Percentiles rank a stretch among this genome's conserved stretches.
phyloP scores from a whole-genome alignment of 1,140 invertebrate genomes.

The Homalodisca vitripennis region DNA sequence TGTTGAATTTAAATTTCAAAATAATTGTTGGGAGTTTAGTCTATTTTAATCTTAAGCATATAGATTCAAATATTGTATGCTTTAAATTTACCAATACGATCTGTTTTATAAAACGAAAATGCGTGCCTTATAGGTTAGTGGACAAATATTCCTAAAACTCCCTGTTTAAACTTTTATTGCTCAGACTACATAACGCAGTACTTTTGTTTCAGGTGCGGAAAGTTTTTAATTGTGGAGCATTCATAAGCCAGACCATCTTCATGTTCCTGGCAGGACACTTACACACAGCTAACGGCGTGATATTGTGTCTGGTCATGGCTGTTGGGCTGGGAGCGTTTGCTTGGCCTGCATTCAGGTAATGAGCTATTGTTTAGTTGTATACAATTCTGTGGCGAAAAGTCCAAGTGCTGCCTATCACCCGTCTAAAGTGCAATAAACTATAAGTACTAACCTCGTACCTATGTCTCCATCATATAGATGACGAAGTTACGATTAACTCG shows the following conservation, averaged over 20 bases:
- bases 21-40: too few species aligned
- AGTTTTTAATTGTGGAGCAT: constrained; percentile 74
- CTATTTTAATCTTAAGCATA: too few species aligned
- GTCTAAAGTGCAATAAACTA: not conserved
- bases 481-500: not conserved
- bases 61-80: too few species aligned
- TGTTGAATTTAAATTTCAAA: too few species aligned
- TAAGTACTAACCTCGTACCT: not conserved
- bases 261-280: constrained; percentile 76
- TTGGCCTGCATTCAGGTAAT: constrained; percentile 80
- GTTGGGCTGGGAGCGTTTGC: constrained; percentile 87
- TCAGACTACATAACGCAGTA: too few species aligned
- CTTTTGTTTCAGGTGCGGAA: constrained; percentile 57
- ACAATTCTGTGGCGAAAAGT: not conserved
- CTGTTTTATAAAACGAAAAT: too few species aligned
- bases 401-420: not conserved
- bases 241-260: constrained; percentile 78
- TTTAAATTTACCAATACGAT: too few species aligned
- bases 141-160: too few species aligned
- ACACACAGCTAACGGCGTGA: constrained; percentile 60
- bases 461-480: not conserved
- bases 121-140: too few species aligned
- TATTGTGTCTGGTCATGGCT: constrained; percentile 77
- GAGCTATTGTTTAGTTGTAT: too few species aligned
- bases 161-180: too few species aligned